Percentiles rank a stretch among this genome's conserved stretches.
phyloP scores from a whole-genome alignment of 2,797 vertebrate genomes.

The Eptatretus atami region DNA sequence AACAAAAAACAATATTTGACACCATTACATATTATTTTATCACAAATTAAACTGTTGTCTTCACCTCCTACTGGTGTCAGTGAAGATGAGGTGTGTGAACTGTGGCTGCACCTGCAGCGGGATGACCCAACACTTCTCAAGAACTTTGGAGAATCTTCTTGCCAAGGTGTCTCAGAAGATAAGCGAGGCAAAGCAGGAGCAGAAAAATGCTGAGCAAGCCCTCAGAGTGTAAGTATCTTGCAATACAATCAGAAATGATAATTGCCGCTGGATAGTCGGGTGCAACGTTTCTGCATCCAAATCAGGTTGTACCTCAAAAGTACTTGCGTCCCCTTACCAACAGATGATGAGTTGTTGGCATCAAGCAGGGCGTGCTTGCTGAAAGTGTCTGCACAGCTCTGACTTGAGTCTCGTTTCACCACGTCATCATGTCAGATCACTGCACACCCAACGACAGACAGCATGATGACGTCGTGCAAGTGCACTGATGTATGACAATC shows the following conservation, averaged over 20 bases:
- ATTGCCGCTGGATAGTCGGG: neutral
- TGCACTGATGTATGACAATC: no score
- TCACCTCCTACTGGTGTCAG: neutral
- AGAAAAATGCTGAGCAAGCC: neutral
- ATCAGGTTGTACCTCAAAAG: neutral
- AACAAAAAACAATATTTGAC: no score
- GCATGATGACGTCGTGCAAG: no score
- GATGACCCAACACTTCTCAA: constrained; percentile 2
- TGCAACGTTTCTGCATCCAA: no score
- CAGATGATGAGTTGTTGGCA: neutral
- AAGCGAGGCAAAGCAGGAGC: constrained; percentile 5
- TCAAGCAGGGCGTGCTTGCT: neutral
- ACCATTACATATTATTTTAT: no score
- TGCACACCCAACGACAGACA: no score
- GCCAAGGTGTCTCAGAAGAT: neutral
- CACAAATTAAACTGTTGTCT: no score
- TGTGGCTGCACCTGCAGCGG: neutral
- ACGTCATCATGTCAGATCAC: no score
- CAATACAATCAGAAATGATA: neutral
- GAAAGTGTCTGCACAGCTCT: no score
- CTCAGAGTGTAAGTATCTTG: neutral
- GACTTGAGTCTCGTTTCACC: no score
- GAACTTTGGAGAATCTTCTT: neutral
- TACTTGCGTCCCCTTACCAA: neutral
- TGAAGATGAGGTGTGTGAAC: constrained; percentile 1